Percentiles rank a stretch among this genome's conserved stretches.
Conservation (phyloP, 2,797 vertebrate species). For the Merluccius polli region DNA sequence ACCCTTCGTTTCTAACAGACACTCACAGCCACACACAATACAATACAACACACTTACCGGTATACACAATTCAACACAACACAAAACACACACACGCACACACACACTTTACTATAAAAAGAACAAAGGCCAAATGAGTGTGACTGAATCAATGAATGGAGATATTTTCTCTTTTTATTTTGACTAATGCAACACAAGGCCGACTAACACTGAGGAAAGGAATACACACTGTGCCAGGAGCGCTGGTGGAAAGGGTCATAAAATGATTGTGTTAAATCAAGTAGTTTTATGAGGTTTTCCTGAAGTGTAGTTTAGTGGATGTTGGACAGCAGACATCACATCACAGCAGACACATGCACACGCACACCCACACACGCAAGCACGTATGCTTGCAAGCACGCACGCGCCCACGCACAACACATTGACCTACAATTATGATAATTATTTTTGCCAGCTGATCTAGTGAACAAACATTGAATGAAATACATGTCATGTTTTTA, state of each 20-base stretch:
- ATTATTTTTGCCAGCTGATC: background rate
- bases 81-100: background rate
- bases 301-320: too few relatives aligned
- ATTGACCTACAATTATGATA: background rate
- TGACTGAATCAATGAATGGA: background rate
- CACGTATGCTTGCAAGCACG: constrained; percentile 1
- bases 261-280: too few relatives aligned
- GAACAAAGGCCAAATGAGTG: background rate
- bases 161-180: background rate
- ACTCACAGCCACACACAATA: background rate
- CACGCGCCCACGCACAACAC: constrained; percentile 25
- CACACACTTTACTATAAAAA: background rate
- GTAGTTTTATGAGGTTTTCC: too few relatives aligned
- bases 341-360: background rate
- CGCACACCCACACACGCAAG: background rate
- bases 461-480: background rate
- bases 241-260: too few relatives aligned
- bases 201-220: too few relatives aligned
- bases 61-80: background rate
- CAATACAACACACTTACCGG: background rate
- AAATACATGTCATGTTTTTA: background rate
- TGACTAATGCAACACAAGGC: background rate
- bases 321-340: too few relatives aligned
- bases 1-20: background rate
- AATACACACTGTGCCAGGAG: too few relatives aligned